Base-by-base conservation (phyloP, 2,888 invertebrate genomes). In the Brenthis daphne region DNA sequence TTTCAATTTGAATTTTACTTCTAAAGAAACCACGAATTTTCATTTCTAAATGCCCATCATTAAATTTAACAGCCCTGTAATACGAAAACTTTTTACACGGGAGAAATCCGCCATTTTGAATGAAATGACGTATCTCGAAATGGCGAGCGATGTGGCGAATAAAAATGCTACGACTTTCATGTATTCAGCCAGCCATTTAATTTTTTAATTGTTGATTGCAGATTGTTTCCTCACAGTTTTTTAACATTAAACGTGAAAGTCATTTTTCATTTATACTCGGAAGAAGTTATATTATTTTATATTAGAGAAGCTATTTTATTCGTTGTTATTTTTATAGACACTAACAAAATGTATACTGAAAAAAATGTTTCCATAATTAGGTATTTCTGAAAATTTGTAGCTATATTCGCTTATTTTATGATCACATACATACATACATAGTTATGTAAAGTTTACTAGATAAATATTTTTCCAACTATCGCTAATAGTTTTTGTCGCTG, bases 81-180 rank as follows among this genome's bases (percentile, higher is more conserved):
- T 51, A 65, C 66, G 29, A 65, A 72, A 57, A 43, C 68, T 68
- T 68, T 68, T 71, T 69, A 71, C 64, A 68, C 66, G 66, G 43
- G 71, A 66, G 69, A 51, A 51, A 67, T 43, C 64, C 70, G 68
- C 72, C 72, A 70, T 72, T 70, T 72, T 70, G 71, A 63, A 57
- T 48, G 16, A 67, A 69, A 50, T 68, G 69, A 72, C 72, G 70
- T 73, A 72, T 68, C 63, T 58, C 65, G 70, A 63, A 72, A 72
- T 70, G 70, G 72, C 72, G 72, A 47, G 68, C 72, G 66, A 72
- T 70, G 68, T 65, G 58, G 72, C 72, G 72, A 66, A 68, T 65
- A 65, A 63, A 65, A 65, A 58, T 50, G 56, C 61, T 69, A 66
- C 65, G 61, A n/a, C 64, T 65, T 33, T 50, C 43, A 43, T 14